Evolutionary conservation across 2,888 invertebrate species (phyloP), one percentile per base, ranked within the genome.

Genomic region (Apomyelois bistriatella): DNA sequence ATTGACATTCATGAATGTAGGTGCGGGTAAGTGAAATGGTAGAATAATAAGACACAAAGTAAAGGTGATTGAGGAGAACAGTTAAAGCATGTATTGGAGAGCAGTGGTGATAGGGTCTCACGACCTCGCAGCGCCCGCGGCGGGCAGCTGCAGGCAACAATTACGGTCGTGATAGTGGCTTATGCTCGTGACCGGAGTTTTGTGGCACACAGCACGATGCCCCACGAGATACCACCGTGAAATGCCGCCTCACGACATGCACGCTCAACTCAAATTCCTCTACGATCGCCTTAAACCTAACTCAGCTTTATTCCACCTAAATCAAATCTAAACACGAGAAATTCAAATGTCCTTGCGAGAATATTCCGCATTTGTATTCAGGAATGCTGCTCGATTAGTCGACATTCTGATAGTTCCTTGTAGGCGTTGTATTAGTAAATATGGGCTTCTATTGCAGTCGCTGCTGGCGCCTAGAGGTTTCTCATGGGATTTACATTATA

Each of bases 181-280:
- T 85, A 85, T 85, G 85, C 76, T 87, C 88, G 89, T 88, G 87
- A 89, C 85, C 79, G 78, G 68, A 70, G 77, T 76, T 82, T 83
- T 79, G 79, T 80, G 74, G 85, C 81, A 74, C 83, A 78, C 69
- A 66, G 62, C 66, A 68, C 73, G 88, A 87, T 88, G 86, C 76
- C 82, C 79, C 73, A 69, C 60, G 68, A 79, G 89, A 89, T 89
- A 89, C 67, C 75, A 77, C 82, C 85, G 82, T 84, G 82, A 86
- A 87, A 87, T 84, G 85, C 85, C 82, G 79, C 77, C 81, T 85
- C 87, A 88, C 88, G 87, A 88, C 79, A 68, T 64, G 69, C 81
- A 79, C 79, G 77, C 69, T 66, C 74, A 65, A 74, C 66, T 72
- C 69, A 65, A 74, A 83, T 84, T 74, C 81, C 74, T 62, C 72